Evolutionary conservation across 2,888 invertebrate species (phyloP).

Genomic region (Plutella xylostella): DNA sequence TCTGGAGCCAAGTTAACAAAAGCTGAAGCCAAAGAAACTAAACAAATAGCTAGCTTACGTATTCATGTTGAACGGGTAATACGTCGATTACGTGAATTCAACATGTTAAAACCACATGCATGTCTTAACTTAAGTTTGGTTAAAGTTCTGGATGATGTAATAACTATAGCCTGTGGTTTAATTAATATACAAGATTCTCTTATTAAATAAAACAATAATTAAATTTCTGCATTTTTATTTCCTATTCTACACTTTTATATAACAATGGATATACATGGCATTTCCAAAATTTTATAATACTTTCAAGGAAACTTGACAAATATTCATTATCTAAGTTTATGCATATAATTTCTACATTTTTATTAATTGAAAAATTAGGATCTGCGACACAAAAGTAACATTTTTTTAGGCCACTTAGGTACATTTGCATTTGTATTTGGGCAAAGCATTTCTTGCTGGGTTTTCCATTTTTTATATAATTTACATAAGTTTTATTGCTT

Average conservation of each 20-base stretch:
- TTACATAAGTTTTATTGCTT: conserved; percentile 14
- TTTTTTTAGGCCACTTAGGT: conserved; percentile 13
- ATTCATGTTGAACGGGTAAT: conserved; percentile 9
- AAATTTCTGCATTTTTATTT: conserved; percentile 6
- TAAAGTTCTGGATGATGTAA: conserved; percentile 18
- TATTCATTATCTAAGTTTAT: conserved; percentile 10
- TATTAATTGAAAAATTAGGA: conserved; percentile 11
- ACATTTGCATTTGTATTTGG: conserved; percentile 22
- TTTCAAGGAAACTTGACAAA: conserved; percentile 9
- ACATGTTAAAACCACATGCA: conserved; percentile 6
- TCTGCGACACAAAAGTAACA: conserved; percentile 20
- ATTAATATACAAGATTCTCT: conserved; percentile 22
- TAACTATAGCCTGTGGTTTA: conserved; percentile 20
- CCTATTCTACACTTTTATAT: conserved; percentile 13
- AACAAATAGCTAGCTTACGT: conserved; percentile 8
- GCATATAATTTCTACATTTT: conserved; percentile 12
- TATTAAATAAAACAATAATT: conserved; percentile 15
- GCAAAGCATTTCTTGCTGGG: conserved; percentile 17
- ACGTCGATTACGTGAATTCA: conserved; percentile 8
- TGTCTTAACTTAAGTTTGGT: conserved; percentile 6
- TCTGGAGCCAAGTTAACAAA: neutral
- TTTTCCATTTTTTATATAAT: conserved; percentile 18
- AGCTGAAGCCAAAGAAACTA: conserved; percentile 5
- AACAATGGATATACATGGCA: conserved; percentile 14
- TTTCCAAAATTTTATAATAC: conserved; percentile 14